Evolutionary conservation across 2,888 invertebrate species (phyloP), one percentile per base, ranked within the genome.

Genomic region (Chalcosyrphus nemorum): DNA sequence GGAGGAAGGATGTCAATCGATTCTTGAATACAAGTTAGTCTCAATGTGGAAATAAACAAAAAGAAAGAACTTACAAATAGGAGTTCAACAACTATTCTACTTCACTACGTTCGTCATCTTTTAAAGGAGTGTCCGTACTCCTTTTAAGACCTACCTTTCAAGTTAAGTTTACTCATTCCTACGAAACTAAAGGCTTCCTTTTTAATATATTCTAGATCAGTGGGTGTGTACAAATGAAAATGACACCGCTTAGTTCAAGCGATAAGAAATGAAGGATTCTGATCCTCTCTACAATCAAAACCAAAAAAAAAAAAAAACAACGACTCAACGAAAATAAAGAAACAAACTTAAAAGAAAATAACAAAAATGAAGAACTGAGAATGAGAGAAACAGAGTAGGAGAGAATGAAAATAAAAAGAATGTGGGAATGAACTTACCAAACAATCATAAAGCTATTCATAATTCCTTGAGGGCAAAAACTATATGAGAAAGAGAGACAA

Each of bases 391-490:
- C n/a, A 68, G 35, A 59, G 77, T 52, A 21, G 29, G 54, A 65
- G 38, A 61, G 71, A 27, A 75, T 50, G 41, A 21, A 59, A 68
- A 43, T 38, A 56, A 61, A 41, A 66, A 32, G 43, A 63, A 70
- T 70, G 29, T 80, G 77, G 74, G 86, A 76, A 71, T 76, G 87
- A 90, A 95, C 96, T 96, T 95, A 96, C 96, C 96, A 96, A 92
- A 95, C 95, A 92, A 95, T 95, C 94, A 95, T 95, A 94, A 95
- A 95, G 94, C 95, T 95, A 95, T 95, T 95, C 95, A 95, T 95
- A 94, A 95, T 94, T 95, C 95, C 95, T 94, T 95, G 95, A 92
- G 95, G 94, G 95, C 95, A 95, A 93, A 95, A 94, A 94, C 95
- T 95, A 94, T 85, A 85, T 87, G 87, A 87, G 86, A 87, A 87